Conservation (phyloP, 2,797 vertebrate species). For the Aeoliscus strigatus region DNA sequence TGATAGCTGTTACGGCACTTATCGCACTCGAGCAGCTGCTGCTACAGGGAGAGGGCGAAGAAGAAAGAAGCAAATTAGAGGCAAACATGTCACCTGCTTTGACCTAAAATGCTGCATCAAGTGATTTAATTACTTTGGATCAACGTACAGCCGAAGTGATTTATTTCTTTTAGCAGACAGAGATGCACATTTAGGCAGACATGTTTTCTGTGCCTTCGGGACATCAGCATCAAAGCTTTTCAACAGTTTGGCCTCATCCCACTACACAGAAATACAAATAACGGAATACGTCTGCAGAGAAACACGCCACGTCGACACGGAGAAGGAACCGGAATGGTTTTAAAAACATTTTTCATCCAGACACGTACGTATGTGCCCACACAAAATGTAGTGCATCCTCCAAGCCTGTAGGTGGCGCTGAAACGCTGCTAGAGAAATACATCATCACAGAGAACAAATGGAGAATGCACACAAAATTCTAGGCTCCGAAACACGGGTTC, state of each 20-base stretch:
- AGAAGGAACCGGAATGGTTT: no score
- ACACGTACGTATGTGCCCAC: no score
- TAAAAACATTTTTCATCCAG: no score
- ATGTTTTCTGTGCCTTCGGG: conserved; percentile 8
- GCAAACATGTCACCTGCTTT: no score
- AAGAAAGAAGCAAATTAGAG: conserved; percentile 5
- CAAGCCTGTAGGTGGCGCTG: no score
- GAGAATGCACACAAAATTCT: no score
- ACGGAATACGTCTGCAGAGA: conserved; percentile 5
- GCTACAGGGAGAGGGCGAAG: conserved; percentile 20
- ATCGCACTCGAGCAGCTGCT: conserved; percentile 97
- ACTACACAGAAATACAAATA: conserved; percentile 1
- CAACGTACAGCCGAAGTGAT: neutral
- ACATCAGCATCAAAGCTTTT: conserved; percentile 8
- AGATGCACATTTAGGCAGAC: conserved; percentile 4
- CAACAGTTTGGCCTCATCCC: conserved; percentile 6
- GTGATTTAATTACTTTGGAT: neutral
- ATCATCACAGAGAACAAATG: no score
- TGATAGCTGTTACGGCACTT: conserved; percentile 99
- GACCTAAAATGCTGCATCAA: neutral
- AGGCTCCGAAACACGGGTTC: no score
- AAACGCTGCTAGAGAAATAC: no score
- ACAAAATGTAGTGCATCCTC: no score
- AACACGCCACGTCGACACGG: conserved; percentile 3
- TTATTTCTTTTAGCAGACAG: neutral